Evolutionary conservation across 2,888 invertebrate species (phyloP).

Genomic region (Anoncus sp.): DNA sequence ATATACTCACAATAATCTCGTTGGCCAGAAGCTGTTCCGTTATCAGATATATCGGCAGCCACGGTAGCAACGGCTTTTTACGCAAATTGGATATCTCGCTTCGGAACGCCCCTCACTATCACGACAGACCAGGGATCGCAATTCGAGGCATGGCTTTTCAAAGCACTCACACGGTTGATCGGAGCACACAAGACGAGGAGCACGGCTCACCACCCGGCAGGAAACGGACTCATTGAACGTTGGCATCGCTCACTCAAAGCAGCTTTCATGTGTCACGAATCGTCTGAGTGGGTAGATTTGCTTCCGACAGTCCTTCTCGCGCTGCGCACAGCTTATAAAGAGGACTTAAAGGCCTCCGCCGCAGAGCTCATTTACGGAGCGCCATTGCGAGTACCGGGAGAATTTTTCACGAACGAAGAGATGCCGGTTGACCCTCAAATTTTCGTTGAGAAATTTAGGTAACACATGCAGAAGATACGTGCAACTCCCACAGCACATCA

Average conservation of each 20-base stretch:
- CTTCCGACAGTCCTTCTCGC: not conserved
- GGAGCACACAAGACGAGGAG: conserved; percentile 62
- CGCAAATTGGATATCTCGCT: conserved; percentile 72
- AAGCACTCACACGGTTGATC: conserved; percentile 48
- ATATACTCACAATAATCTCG: conserved; percentile 71
- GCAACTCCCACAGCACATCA: conserved; percentile 61
- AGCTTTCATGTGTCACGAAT: conserved; percentile 57
- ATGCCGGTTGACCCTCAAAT: conserved; percentile 9
- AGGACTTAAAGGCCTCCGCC: conserved; percentile 46
- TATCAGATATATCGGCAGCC: conserved; percentile 70
- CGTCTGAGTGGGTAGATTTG: conserved; percentile 28
- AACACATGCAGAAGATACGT: conserved; percentile 45
- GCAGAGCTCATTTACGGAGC: conserved; percentile 53
- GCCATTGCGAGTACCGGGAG: conserved; percentile 56
- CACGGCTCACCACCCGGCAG: conserved; percentile 67
- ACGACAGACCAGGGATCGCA: conserved; percentile 75
- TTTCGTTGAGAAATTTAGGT: conserved; percentile 56
- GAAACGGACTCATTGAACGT: conserved; percentile 69
- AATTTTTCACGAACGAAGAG: conserved; percentile 55
- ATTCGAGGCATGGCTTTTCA: conserved; percentile 69
- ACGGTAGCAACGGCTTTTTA: conserved; percentile 70
- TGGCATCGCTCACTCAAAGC: conserved; percentile 61
- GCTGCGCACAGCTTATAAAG: conserved; percentile 57
- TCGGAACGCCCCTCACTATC: conserved; percentile 71
- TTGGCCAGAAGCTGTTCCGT: conserved; percentile 73